Conservation (phyloP, 2,113 vertebrate species). For the Anoura caudifer region DNA sequence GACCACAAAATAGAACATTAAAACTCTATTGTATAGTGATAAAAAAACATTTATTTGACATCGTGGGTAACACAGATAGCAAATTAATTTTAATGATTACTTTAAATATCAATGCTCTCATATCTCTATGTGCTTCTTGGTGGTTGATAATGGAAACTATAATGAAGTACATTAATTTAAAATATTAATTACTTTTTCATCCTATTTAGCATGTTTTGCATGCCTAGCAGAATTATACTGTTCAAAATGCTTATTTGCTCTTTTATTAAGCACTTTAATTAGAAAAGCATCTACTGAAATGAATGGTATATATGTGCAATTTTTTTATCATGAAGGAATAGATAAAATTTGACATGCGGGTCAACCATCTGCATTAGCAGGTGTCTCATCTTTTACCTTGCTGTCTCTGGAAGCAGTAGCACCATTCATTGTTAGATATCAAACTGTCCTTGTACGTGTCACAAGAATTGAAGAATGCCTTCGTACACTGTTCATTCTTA, state of each 20-base stretch:
- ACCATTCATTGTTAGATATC: conserved; percentile 98
- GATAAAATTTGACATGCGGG: neutral
- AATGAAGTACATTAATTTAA: conserved; percentile 60
- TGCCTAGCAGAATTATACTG: conserved; percentile 33
- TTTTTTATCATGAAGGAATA: neutral
- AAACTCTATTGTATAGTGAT: conserved; percentile 30
- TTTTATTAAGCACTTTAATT: conserved; percentile 43
- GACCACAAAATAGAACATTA: conserved; percentile 66
- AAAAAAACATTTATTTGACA: conserved; percentile 66
- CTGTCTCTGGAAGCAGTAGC: conserved; percentile 97
- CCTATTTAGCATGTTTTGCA: conserved; percentile 49
- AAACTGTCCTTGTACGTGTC: conserved; percentile 91
- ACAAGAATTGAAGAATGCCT: conserved; percentile 93
- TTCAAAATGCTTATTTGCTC: neutral
- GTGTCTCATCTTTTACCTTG: conserved; percentile 86
- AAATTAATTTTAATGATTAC: conserved; percentile 62
- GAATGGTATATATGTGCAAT: neutral
- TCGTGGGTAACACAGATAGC: conserved; percentile 39
- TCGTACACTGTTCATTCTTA: conserved; percentile 91
- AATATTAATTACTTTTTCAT: conserved; percentile 38
- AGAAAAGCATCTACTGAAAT: neutral
- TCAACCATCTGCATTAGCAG: neutral
- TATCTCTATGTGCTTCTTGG: neutral
- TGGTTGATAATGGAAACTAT: conserved; percentile 41
- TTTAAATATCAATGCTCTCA: conserved; percentile 58